Percentiles rank a stretch among this genome's conserved stretches.
phyloP scores from a whole-genome alignment of 1,140 invertebrate species.

The Sweltsa coloradensis region DNA sequence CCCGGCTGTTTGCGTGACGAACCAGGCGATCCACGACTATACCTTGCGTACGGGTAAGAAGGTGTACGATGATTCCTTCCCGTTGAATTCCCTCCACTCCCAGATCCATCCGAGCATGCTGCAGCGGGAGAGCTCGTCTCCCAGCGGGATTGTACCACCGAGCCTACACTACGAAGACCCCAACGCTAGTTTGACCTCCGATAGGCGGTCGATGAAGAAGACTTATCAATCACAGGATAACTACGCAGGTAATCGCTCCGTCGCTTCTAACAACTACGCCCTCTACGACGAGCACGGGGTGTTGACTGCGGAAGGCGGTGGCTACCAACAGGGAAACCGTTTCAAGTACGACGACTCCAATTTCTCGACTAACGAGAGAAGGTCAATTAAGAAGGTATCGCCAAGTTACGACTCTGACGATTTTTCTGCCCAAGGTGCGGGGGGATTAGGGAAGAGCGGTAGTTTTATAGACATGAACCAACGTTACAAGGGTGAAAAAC shows the following conservation, averaged over 20 bases:
- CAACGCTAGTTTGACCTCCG: conserved; percentile 7
- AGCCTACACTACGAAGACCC: conserved; percentile 5
- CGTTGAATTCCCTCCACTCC: conserved; percentile 38
- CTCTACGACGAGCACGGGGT: too few species aligned
- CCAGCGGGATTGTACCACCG: too few species aligned
- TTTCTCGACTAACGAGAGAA: too few species aligned
- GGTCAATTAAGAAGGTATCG: not conserved
- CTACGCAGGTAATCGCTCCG: not conserved
- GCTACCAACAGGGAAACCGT: too few species aligned
- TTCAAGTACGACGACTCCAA: too few species aligned
- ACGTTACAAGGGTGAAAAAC: not conserved
- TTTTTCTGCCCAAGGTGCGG: too few species aligned
- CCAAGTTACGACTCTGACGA: not conserved
- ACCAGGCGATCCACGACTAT: conserved; percentile 72
- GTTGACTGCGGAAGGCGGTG: too few species aligned
- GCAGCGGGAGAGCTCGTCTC: too few species aligned
- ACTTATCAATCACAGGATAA: not conserved
- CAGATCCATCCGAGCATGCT: conserved; percentile 36
- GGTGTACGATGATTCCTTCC: conserved; percentile 53
- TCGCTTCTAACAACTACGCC: too few species aligned
- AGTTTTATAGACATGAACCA: too few species aligned
- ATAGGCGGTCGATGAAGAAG: conserved; percentile 8
- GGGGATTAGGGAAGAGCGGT: too few species aligned
- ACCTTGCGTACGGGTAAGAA: conserved; percentile 63
- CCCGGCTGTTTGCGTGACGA: conserved; percentile 72